Conservation (phyloP, 2,888 invertebrate species). For the Rhamnusium bicolor region DNA sequence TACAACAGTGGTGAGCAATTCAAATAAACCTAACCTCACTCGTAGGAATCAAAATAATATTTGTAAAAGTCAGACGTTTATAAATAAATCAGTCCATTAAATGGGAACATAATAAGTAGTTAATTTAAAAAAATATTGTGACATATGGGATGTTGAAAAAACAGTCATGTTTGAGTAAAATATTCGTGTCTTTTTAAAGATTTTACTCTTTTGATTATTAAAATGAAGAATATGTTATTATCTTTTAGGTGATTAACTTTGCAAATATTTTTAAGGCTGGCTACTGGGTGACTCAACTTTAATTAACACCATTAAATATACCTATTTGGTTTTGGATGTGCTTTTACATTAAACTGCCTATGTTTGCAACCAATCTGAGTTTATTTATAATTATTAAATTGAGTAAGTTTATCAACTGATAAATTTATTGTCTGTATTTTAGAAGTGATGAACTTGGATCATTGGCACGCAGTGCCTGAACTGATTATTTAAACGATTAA, state of each 20-base stretch:
- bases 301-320: constrained; percentile 1
- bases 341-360: background rate
- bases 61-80: background rate
- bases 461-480: too few species aligned
- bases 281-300: background rate
- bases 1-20: constrained; percentile 23
- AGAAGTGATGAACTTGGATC: too few species aligned
- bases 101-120: background rate
- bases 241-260: background rate
- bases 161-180: background rate
- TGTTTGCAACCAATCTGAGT: background rate
- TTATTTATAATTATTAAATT: background rate
- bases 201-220: background rate
- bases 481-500: background rate
- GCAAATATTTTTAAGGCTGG: background rate
- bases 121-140: background rate
- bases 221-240: background rate
- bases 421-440: too few species aligned
- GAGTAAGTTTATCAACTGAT: background rate
- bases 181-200: background rate
- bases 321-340: background rate
- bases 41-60: constrained; percentile 5
- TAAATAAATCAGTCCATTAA: background rate
- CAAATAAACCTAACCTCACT: constrained; percentile 21
- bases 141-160: background rate